A percentile compares a stretch with the other conserved stretches of the same genome.
These are phyloP conservation scores for Cygnus buccinator DNA, from an alignment of 2,113 vertebrate species.

Conservation along the genomic window DNA sequence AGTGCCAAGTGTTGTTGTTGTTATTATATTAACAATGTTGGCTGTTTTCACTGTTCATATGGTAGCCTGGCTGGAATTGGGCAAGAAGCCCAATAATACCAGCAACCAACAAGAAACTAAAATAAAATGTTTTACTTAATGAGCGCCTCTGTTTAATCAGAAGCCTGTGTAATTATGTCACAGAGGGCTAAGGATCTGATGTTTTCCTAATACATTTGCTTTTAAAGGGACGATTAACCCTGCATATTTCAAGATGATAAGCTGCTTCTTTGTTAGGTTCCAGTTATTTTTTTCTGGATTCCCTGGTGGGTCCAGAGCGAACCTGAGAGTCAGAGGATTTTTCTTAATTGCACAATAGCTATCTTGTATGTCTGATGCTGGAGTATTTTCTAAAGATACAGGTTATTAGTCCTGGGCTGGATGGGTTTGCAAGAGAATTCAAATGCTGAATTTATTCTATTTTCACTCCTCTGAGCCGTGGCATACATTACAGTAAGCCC, in stretches of 20 bases:
- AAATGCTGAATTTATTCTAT: conserved; percentile 25
- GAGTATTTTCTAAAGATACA: conserved; percentile 39
- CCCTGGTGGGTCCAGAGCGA: conserved; percentile 39
- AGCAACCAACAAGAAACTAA: conserved; percentile 63
- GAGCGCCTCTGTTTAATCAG: conserved; percentile 66
- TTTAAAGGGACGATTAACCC: conserved; percentile 64
- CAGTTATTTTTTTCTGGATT: conserved; percentile 26
- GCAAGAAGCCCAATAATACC: conserved; percentile 60
- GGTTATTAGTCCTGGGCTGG: conserved; percentile 46
- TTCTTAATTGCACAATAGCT: conserved; percentile 56
- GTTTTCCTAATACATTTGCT: conserved; percentile 62
- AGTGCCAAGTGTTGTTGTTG: conserved; percentile 67
- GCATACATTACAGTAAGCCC: background rate
- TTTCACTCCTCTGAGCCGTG: conserved; percentile 23
- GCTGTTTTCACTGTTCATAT: conserved; percentile 70
- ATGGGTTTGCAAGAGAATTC: conserved; percentile 23
- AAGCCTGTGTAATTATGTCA: conserved; percentile 71
- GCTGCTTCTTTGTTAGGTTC: conserved; percentile 56
- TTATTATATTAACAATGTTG: conserved; percentile 59
- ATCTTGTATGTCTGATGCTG: conserved; percentile 28
- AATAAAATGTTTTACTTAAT: conserved; percentile 72
- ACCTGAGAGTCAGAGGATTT: conserved; percentile 47
- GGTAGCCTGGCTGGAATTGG: conserved; percentile 74
- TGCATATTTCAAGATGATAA: conserved; percentile 66
- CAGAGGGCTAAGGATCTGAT: conserved; percentile 66